Evolutionary conservation across 2,797 vertebrate genomes (phyloP), one percentile per base, ranked within the genome.

Genomic region (Eurystomus glaucurus): DNA sequence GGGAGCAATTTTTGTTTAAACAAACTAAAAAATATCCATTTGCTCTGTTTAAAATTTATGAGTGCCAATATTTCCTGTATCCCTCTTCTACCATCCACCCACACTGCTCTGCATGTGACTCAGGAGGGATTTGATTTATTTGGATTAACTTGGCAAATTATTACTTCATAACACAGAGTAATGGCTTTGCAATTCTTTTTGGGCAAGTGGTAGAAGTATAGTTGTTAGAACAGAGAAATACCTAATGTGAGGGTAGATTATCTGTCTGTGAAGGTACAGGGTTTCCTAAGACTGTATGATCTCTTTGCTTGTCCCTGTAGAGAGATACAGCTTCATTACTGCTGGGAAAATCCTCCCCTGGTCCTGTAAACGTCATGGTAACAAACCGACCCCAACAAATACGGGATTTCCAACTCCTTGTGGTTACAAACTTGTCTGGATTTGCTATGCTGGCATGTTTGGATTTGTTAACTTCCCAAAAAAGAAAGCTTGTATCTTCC

Each of bases 11-110:
- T 92, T 93, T 88, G 50, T 90, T 97, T 95, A 92, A 96, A 58
- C 54, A 96, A 97, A 97, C 97, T 80, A 23, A 93, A 96, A 97
- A 96, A 89, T 78, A 96, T 52, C 88, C 74, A 41, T 94, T 94
- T 62, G 3, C 74, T 93, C 96, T 91, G 96, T 85, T 52, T 58
- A 33, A 70, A 79, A 78, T 94, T 70, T 78, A 68, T 58, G 84
- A 95, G 16, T 78, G 41, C 25, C 46, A 93, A 31, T 77, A 72
- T 85, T 96, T 81, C 82, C 37, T 69, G 12, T 14, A 75, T 54
- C 26, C 8, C 14, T 74, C 65, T 68, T 88, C 57, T 64, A 48
- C 72, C 33, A 64, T n/a, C 75, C 50, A 68, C 58, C 23, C 9
- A 51, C 33, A 50, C 10, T 0, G 3, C 54, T 80, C 60, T 70